Evolutionary conservation across 1,140 invertebrate genomes (phyloP), one percentile per base, ranked within the genome.

Genomic region (Medauroidea extradentata): DNA sequence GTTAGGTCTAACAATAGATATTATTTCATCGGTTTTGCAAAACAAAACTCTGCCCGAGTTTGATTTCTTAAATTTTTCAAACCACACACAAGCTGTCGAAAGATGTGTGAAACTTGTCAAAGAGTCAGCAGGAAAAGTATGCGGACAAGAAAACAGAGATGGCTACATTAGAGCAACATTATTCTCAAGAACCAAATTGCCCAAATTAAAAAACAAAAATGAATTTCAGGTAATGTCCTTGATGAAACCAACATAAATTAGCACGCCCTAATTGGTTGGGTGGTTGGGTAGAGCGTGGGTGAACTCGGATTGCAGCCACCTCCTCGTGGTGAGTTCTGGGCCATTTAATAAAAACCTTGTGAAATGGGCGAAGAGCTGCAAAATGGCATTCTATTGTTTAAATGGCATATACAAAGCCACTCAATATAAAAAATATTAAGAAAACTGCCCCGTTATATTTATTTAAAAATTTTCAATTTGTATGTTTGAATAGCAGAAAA

Each of bases 81-180:
- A n/a, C 55, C 55, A 61, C 38, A 64, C 38, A 9, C 62, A 64
- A 62, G 51, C 55, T 25, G 54, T 64, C 9, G 60, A 64, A 44
- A 57, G 59, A 38, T 53, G 53, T 29, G 43, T 61, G 13, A 61
- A 64, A 57, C 54, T 64, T 2, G 56, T 64, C 18, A 64, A 44
- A 8, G 59, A 8, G 59, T 55, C 62, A 29, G 44, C 55, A 34
- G 51, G 42, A 49, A 61, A 55, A 51, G 59, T 61, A 11, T 43
- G 23, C 34, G 54, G 62, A 48, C 54, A 56, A 51, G 21, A 25
- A 21, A 56, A 39, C 53, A 48, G 53, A 51, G 53, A 61, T 53
- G 39, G 52, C 13, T 18, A 21, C 4, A 63, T 63, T 42, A 63
- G 53, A 29, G 50, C 57, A 25, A 60, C 38, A 38, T 39, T 62